These are phyloP conservation scores for Chelon labrosus DNA, from an alignment of 2,797 vertebrate species.

Conservation along the genomic window DNA sequence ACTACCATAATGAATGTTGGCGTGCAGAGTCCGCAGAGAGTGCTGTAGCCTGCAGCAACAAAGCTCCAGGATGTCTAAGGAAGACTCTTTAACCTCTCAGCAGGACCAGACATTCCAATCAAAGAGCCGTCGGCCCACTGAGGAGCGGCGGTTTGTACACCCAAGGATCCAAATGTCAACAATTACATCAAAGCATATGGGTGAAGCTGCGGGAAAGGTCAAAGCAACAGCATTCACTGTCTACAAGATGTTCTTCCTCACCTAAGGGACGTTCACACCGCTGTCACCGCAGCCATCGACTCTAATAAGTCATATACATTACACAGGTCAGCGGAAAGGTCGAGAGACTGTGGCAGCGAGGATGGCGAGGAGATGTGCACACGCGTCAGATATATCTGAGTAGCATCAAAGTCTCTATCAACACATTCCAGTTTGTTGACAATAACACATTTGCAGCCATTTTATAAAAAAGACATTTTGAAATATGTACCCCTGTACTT, in stretches of 20 bases:
- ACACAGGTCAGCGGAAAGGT: constrained; percentile 28
- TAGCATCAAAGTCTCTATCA: background rate
- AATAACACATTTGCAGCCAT: background rate
- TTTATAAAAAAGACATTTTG: too few relatives aligned
- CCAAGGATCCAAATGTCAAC: constrained; percentile 53
- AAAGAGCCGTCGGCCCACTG: constrained; percentile 42
- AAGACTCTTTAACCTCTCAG: constrained; percentile 50
- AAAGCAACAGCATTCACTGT: constrained; percentile 27
- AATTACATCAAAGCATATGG: constrained; percentile 51
- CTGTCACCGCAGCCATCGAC: constrained; percentile 8
- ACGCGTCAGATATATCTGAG: background rate
- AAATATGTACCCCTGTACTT: too few relatives aligned
- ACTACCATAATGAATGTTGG: constrained; percentile 44
- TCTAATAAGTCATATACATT: background rate
- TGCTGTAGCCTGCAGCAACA: constrained; percentile 13
- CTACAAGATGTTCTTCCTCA: constrained; percentile 6
- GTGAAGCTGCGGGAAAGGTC: constrained; percentile 52
- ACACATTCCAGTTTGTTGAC: background rate
- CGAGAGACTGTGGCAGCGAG: constrained; percentile 4
- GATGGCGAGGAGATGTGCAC: constrained; percentile 5
- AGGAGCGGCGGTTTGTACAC: constrained; percentile 32
- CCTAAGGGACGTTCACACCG: background rate
- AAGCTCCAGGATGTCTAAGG: constrained; percentile 26
- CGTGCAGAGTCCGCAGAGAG: constrained; percentile 36
- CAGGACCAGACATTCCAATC: constrained; percentile 38